Conservation (phyloP, 2,113 vertebrate species). For the Rana temporaria region DNA sequence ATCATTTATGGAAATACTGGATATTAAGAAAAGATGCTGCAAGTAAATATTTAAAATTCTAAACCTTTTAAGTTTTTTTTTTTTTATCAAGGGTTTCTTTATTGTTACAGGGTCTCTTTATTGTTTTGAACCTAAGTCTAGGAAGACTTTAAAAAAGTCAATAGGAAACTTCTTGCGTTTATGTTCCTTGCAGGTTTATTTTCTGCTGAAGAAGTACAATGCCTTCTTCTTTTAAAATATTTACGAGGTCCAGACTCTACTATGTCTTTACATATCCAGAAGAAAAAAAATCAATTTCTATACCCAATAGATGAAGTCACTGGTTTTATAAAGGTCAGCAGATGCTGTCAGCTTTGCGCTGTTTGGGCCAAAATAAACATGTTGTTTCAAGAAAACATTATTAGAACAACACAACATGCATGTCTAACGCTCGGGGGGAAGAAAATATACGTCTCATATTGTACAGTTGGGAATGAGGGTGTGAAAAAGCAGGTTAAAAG, state of each 20-base stretch:
- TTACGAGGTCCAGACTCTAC: neutral
- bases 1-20: too few relatives aligned
- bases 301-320: constrained; percentile 47
- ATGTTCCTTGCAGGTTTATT: too few relatives aligned
- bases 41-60: too few relatives aligned
- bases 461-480: constrained; percentile 21
- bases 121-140: too few relatives aligned
- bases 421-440: constrained; percentile 47
- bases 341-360: constrained; percentile 46
- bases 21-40: too few relatives aligned
- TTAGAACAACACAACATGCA: constrained; percentile 54
- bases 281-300: constrained; percentile 49
- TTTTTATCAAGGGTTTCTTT: too few relatives aligned
- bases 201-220: neutral
- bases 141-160: too few relatives aligned
- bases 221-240: neutral
- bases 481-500: constrained; percentile 47
- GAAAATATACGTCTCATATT: constrained; percentile 29
- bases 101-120: too few relatives aligned
- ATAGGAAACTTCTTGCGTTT: too few relatives aligned
- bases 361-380: constrained; percentile 47
- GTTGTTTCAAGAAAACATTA: constrained; percentile 53
- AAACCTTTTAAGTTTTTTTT: too few relatives aligned
- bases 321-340: constrained; percentile 51
- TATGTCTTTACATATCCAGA: constrained; percentile 25